phyloP scores from a whole-genome alignment of 2,888 invertebrate species.

The Leucoptera coffeella region DNA sequence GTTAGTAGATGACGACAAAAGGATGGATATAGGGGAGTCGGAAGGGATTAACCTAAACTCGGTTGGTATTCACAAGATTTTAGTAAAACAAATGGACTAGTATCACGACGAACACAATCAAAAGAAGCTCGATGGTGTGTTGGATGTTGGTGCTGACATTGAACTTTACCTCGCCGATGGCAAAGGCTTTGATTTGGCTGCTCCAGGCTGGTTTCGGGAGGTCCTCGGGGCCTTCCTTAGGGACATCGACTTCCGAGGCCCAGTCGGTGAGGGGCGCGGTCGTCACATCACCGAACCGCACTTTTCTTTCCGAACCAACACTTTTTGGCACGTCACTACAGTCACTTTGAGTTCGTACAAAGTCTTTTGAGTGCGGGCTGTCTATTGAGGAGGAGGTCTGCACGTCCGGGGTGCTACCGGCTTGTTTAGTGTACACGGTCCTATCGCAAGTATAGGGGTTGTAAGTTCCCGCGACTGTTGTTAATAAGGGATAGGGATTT shows the following conservation, averaged over 20 bases:
- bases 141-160: constrained; percentile 38
- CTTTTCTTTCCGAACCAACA: constrained; percentile 43
- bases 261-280: constrained; percentile 29
- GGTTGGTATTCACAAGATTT: too few relatives aligned
- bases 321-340: constrained; percentile 23
- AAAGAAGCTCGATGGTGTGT: constrained; percentile 37
- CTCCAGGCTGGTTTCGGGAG: constrained; percentile 43
- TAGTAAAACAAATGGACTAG: too few relatives aligned
- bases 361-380: constrained; percentile 24
- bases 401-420: constrained; percentile 14
- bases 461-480: constrained; percentile 42
- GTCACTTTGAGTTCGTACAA: constrained; percentile 21
- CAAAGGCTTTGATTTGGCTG: constrained; percentile 49
- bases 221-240: constrained; percentile 16
- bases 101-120: constrained; percentile 44
- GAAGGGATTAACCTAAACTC: neutral
- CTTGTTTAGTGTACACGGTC: constrained; percentile 22
- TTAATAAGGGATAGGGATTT: constrained; percentile 38
- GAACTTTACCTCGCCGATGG: constrained; percentile 52
- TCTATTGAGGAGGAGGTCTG: constrained; percentile 18
- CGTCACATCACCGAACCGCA: constrained; percentile 41
- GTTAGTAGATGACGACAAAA: constrained; percentile 17
- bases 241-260: constrained; percentile 15
- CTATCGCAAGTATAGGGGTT: constrained; percentile 38
- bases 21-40: constrained; percentile 10